These are phyloP conservation scores for Echeneis naucrates DNA, from an alignment of 2,797 vertebrate genomes.

Conservation along the genomic window DNA sequence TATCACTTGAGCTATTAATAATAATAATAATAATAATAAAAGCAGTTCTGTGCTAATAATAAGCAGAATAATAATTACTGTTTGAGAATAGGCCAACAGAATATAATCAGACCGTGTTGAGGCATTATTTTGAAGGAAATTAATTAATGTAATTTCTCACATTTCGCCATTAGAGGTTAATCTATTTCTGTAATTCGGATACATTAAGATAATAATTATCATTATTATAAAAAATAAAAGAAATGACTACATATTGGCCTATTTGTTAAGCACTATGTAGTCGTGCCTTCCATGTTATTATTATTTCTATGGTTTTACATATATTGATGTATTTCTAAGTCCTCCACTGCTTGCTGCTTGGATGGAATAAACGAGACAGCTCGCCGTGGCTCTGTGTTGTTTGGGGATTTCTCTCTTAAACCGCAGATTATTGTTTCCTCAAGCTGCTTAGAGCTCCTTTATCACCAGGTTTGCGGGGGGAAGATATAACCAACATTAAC, in stretches of 20 bases:
- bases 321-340: slow-evolving; percentile 14
- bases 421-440: slow-evolving; percentile 79
- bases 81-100: neutral
- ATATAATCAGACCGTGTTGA: neutral
- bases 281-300: neutral
- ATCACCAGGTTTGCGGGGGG: slow-evolving; percentile 73
- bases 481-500: slow-evolving; percentile 79
- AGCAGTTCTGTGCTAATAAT: neutral
- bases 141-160: neutral
- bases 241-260: neutral
- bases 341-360: neutral
- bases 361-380: slow-evolving; percentile 25
- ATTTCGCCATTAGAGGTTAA: neutral
- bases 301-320: neutral
- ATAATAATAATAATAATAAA: neutral
- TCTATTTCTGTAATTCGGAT: neutral
- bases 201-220: neutral
- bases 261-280: neutral
- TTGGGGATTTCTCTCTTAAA: slow-evolving; percentile 78
- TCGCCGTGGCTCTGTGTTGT: slow-evolving; percentile 55
- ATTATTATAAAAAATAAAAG: neutral
- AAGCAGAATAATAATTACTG: neutral
- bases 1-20: too few relatives aligned
- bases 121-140: neutral
- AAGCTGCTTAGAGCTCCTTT: slow-evolving; percentile 79